These are phyloP conservation scores for Hycleus cichorii DNA, from an alignment of 1,140 invertebrate species.

Conservation along the genomic window DNA sequence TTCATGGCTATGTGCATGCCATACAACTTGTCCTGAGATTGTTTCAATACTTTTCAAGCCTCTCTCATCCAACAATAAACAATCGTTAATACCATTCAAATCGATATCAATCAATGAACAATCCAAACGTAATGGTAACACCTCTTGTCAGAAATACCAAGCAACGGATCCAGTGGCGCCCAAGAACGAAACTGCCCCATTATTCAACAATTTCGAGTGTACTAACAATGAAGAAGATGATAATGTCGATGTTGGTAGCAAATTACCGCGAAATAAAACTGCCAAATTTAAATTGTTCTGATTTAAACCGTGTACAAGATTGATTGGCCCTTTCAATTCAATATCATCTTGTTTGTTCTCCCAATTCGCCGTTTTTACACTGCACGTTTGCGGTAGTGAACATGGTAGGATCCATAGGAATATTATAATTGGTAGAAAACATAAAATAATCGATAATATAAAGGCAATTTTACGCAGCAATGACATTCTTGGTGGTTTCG, in stretches of 20 bases:
- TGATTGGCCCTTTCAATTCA: constrained; percentile 63
- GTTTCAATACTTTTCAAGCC: constrained; percentile 63
- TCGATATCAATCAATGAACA: constrained; percentile 64
- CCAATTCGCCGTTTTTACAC: constrained; percentile 57
- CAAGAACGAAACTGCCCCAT: constrained; percentile 51
- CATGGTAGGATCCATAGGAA: constrained; percentile 72
- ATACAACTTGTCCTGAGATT: constrained; percentile 56
- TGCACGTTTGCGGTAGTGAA: constrained; percentile 54
- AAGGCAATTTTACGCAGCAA: constrained; percentile 56
- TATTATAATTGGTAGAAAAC: constrained; percentile 58
- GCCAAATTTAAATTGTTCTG: constrained; percentile 58
- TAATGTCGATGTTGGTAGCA: constrained; percentile 47
- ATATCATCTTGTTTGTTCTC: constrained; percentile 61
- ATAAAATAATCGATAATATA: constrained; percentile 59
- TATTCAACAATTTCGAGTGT: constrained; percentile 39
- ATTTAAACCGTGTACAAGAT: constrained; percentile 54
- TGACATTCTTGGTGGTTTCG: constrained; percentile 51
- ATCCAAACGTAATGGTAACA: constrained; percentile 59
- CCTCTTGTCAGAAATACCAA: constrained; percentile 55
- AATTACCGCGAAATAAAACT: constrained; percentile 49
- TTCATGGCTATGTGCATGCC: constrained; percentile 50
- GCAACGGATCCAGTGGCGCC: constrained; percentile 54
- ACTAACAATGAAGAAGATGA: constrained; percentile 40
- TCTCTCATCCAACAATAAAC: constrained; percentile 61
- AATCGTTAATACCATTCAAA: constrained; percentile 60